Evolutionary conservation across 2,797 vertebrate genomes (phyloP).

Genomic region (Dromococcyx pavoninus): DNA sequence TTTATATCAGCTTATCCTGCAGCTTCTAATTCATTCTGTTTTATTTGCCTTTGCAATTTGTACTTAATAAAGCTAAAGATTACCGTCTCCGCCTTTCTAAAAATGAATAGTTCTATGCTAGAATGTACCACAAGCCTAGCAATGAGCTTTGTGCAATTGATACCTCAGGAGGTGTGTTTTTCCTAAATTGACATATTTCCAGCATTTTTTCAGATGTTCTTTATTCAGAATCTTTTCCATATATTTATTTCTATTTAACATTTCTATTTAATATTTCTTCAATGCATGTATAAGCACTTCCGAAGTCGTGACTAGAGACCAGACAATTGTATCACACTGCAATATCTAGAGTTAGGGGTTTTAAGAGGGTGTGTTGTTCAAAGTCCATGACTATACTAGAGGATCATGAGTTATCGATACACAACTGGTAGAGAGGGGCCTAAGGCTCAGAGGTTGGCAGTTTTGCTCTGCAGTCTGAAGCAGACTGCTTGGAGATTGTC

Average conservation of each 20-base stretch:
- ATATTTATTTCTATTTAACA: background rate
- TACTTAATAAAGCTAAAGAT: background rate
- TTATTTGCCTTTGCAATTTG: background rate
- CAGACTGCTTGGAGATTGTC: background rate
- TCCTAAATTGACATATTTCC: background rate
- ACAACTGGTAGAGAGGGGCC: background rate
- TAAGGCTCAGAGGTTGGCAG: background rate
- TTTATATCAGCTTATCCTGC: background rate
- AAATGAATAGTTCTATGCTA: background rate
- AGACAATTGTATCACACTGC: background rate
- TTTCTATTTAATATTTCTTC: background rate
- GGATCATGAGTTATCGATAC: background rate
- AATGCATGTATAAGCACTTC: background rate
- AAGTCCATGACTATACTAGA: background rate
- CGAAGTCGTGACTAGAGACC: background rate
- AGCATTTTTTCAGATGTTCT: background rate
- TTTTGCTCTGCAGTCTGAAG: background rate
- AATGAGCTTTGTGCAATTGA: background rate
- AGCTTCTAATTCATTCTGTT: background rate
- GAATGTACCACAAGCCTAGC: background rate
- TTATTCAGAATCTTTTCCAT: background rate
- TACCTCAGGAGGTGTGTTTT: background rate
- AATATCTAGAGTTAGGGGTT: background rate
- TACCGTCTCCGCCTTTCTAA: background rate
- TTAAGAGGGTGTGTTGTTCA: background rate